These are phyloP conservation scores for Dermatophagoides farinae DNA, from an alignment of 1,140 invertebrate species.

Conservation along the genomic window DNA sequence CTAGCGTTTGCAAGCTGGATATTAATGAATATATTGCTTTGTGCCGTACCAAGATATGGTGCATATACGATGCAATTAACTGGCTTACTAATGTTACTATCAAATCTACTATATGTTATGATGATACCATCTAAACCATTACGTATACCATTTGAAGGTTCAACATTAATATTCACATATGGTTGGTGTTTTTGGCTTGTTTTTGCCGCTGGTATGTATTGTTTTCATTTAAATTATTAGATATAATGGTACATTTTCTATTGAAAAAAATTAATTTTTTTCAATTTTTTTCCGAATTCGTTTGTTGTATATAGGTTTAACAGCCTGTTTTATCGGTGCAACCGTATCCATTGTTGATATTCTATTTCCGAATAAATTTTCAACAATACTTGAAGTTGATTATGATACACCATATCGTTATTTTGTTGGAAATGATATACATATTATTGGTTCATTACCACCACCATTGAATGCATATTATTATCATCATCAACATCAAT, in stretches of 20 bases:
- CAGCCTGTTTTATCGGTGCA: constrained; percentile 48
- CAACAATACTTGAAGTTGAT: constrained; percentile 74
- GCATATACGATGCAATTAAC: constrained; percentile 67
- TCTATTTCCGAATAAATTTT: constrained; percentile 70
- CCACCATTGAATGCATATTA: constrained; percentile 1
- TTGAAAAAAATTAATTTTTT: not conserved
- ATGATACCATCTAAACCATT: constrained; percentile 58
- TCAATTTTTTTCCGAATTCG: not conserved
- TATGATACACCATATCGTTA: constrained; percentile 63
- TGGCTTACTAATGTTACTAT: constrained; percentile 47
- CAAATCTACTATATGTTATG: constrained; percentile 59
- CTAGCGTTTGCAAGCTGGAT: constrained; percentile 69
- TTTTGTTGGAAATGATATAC: constrained; percentile 20
- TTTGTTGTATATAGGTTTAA: constrained; percentile 38
- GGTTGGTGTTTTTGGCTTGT: constrained; percentile 88
- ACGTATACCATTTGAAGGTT: constrained; percentile 55
- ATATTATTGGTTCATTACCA: constrained; percentile 1
- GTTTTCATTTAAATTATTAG: not conserved
- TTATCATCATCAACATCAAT: constrained; percentile 1
- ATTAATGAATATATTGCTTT: constrained; percentile 69
- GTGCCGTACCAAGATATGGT: constrained; percentile 77
- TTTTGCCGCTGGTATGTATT: constrained; percentile 49
- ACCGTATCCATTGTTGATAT: constrained; percentile 58
- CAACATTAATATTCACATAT: constrained; percentile 48
- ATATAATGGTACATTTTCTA: not conserved